These are phyloP conservation scores for Yponomeuta evonymella DNA, from an alignment of 2,888 invertebrate genomes.

Conservation along the genomic window DNA sequence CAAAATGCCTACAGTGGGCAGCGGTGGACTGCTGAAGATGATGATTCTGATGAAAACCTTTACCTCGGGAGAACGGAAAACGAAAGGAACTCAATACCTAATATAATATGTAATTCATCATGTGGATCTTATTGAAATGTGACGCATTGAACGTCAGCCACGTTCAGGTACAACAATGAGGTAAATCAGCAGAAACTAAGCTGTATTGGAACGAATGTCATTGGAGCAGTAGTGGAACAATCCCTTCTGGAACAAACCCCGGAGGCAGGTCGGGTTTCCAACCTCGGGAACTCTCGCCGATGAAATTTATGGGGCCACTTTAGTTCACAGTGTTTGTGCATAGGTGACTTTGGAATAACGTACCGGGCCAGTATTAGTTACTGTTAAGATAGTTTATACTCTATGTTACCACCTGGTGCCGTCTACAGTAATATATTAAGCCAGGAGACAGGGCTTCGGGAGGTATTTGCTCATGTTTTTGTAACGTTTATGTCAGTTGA, in stretches of 20 bases:
- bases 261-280: neutral
- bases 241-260: neutral
- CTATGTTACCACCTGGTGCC: constrained; percentile 10
- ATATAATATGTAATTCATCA: too few relatives aligned
- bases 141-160: too few relatives aligned
- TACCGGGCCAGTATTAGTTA: constrained; percentile 5
- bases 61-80: too few relatives aligned
- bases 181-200: too few relatives aligned
- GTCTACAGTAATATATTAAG: neutral
- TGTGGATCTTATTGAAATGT: too few relatives aligned
- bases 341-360: constrained; percentile 10
- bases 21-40: too few relatives aligned
- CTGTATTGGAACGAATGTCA: too few relatives aligned
- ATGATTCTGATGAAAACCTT: too few relatives aligned
- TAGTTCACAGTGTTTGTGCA: constrained; percentile 32
- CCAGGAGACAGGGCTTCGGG: neutral
- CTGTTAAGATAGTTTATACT: constrained; percentile 10
- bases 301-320: constrained; percentile 65
- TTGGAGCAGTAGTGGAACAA: too few relatives aligned
- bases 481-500: neutral
- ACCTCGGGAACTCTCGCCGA: constrained; percentile 44
- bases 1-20: too few relatives aligned
- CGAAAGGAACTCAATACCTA: too few relatives aligned
- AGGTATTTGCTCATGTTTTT: neutral
- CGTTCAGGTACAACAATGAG: too few relatives aligned